Conservation (phyloP, 2,888 invertebrate genomes). For the Hartigia nigra region DNA sequence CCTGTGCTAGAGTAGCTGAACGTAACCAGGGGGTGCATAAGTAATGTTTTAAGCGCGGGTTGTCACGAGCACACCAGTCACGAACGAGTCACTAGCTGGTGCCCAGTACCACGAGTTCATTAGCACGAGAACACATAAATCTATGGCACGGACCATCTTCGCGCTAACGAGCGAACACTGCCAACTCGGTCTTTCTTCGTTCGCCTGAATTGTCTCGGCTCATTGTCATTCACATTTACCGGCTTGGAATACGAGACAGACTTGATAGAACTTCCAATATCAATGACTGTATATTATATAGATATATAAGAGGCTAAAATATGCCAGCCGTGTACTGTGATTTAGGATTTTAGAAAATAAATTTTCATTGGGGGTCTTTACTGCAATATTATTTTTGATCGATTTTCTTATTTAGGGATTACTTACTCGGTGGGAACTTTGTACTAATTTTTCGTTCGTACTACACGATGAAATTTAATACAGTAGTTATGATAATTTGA, state of each 20-base stretch:
- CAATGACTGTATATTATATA: too few relatives aligned
- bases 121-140: constrained; percentile 46
- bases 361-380: too few relatives aligned
- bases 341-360: not conserved
- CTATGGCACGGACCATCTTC: constrained; percentile 25
- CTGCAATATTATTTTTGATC: too few relatives aligned
- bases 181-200: not conserved
- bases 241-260: not conserved
- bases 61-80: constrained; percentile 36
- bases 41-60: constrained; percentile 21
- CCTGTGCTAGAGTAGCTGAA: not conserved
- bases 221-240: not conserved
- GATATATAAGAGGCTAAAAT: not conserved
- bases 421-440: too few relatives aligned
- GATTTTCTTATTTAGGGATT: not conserved
- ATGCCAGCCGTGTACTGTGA: not conserved
- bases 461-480: too few relatives aligned
- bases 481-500: too few relatives aligned
- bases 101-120: constrained; percentile 39
- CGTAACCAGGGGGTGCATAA: constrained; percentile 17
- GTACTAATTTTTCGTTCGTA: too few relatives aligned
- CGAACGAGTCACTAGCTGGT: constrained; percentile 31
- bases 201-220: not conserved
- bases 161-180: constrained; percentile 37
- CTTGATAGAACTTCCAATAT: not conserved